Percentiles rank a stretch among this genome's conserved stretches.
phyloP scores from a whole-genome alignment of 2,113 vertebrate genomes.

The Tupaia chinensis region DNA sequence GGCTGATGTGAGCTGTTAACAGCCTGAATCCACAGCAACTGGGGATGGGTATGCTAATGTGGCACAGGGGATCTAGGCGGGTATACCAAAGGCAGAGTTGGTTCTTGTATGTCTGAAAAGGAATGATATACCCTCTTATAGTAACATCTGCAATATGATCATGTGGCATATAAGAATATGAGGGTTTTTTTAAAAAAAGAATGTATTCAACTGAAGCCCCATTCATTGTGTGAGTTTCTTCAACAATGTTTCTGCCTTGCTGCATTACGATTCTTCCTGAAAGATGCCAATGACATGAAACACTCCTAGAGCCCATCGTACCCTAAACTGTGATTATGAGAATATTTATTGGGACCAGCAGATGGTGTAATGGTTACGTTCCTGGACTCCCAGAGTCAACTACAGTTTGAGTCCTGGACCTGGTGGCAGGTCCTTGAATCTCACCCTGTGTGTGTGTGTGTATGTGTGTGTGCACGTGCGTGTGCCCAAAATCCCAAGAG shows the following conservation, averaged over 20 bases:
- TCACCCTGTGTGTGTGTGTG: no score
- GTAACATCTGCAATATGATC: background rate
- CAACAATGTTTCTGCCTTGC: background rate
- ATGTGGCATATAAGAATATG: background rate
- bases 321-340: background rate
- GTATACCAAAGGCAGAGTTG: background rate
- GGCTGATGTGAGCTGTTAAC: background rate
- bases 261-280: background rate
- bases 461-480: no score
- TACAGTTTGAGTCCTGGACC: no score
- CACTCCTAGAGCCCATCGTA: background rate
- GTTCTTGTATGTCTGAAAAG: background rate
- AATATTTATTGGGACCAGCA: no score
- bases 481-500: no score
- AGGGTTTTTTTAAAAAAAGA: background rate
- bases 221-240: background rate
- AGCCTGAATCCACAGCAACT: background rate
- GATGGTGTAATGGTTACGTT: no score
- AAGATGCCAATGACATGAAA: conserved; percentile 3
- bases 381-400: no score
- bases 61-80: background rate
- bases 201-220: background rate
- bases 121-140: background rate
- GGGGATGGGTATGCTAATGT: background rate
- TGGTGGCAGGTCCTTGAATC: no score